These are phyloP conservation scores for Mactromeris polynyma DNA, from an alignment of 2,888 invertebrate species.

Conservation along the genomic window DNA sequence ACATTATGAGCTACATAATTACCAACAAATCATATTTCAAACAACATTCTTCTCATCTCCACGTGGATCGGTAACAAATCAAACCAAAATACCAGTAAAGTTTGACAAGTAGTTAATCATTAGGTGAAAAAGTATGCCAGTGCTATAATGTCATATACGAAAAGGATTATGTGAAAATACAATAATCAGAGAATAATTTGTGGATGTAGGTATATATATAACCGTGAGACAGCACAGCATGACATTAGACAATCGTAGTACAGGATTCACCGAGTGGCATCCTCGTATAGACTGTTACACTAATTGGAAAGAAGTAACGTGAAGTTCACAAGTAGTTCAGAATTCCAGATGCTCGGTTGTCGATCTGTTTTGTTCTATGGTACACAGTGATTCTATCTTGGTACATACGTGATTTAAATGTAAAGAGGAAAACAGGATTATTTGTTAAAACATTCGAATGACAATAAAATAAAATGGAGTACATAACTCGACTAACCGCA, in stretches of 20 bases:
- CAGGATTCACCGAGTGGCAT: neutral
- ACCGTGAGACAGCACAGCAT: neutral
- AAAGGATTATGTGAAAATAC: neutral
- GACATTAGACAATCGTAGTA: neutral
- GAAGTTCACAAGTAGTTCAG: neutral
- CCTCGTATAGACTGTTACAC: neutral
- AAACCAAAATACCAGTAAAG: neutral
- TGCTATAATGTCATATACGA: neutral
- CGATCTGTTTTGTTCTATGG: neutral
- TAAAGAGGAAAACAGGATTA: no score
- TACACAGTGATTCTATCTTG: neutral
- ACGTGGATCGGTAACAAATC: no score
- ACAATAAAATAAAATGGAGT: neutral
- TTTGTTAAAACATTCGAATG: neutral
- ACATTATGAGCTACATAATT: no score
- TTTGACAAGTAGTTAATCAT: slow-evolving; percentile 2
- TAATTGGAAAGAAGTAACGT: neutral
- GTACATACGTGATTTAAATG: no score
- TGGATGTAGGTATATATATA: neutral
- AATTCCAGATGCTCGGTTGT: neutral
- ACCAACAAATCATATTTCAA: no score
- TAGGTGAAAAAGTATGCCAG: neutral
- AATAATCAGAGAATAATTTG: neutral
- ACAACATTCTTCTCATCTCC: no score
- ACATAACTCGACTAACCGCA: neutral